Evolutionary conservation across 2,113 vertebrate genomes (phyloP).

Genomic region (Catharus bicknelli): DNA sequence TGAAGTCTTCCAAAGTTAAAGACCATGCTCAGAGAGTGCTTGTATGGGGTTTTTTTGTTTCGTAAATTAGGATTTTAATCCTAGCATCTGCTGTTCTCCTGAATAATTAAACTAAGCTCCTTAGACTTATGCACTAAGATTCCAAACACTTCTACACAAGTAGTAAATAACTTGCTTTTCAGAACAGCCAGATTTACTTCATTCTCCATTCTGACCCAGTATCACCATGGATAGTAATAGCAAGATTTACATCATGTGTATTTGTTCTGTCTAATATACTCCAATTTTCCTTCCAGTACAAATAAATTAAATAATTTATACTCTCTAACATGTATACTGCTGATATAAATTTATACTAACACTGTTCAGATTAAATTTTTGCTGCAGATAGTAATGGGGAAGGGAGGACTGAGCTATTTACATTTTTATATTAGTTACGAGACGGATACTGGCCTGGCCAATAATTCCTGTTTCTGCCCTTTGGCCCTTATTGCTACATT

Average conservation of each 20-base stretch:
- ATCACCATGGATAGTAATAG: background rate
- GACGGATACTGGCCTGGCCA: background rate
- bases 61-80: background rate
- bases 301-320: background rate
- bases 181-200: background rate
- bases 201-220: background rate
- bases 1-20: background rate
- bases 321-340: background rate
- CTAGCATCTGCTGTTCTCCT: background rate
- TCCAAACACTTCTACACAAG: background rate
- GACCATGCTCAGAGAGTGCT: background rate
- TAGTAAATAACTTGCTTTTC: background rate
- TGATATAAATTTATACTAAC: background rate
- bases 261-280: background rate
- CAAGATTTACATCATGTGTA: background rate
- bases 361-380: background rate
- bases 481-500: background rate
- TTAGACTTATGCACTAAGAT: background rate
- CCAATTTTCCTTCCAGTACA: background rate
- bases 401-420: background rate
- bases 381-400: background rate
- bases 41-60: background rate
- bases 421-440: background rate
- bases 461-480: background rate
- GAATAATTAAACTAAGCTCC: background rate